phyloP scores from a whole-genome alignment of 92 coral and sea anemone species.

The Porites lobata region DNA sequence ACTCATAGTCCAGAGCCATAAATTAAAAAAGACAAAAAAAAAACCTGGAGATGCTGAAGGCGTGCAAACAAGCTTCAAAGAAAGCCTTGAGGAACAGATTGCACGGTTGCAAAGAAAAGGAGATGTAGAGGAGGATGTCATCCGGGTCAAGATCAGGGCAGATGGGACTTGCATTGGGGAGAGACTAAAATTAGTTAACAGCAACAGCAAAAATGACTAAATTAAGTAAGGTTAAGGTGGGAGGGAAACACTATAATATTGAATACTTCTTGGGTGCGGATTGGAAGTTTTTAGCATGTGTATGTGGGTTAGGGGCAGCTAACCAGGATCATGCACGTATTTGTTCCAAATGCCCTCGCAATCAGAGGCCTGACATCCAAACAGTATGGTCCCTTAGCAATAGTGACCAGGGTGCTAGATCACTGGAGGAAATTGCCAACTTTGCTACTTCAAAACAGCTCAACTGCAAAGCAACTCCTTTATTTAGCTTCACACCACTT shows the following conservation, averaged over 20 bases:
- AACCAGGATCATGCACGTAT: constrained; percentile 67
- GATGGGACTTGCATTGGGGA: constrained; percentile 68
- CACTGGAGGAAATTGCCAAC: constrained; percentile 45
- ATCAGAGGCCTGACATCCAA: constrained; percentile 13
- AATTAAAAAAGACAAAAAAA: not conserved
- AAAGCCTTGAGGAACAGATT: constrained; percentile 55
- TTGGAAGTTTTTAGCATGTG: constrained; percentile 67
- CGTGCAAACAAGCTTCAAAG: constrained; percentile 56
- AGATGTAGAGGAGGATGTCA: constrained; percentile 11
- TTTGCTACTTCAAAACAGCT: constrained; percentile 46
- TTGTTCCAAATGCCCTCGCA: constrained; percentile 61
- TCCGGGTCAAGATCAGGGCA: constrained; percentile 47
- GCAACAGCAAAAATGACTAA: constrained; percentile 37
- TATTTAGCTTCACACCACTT: constrained; percentile 41
- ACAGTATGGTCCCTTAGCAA: constrained; percentile 57
- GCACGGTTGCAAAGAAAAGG: constrained; percentile 23
- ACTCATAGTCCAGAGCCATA: too few relatives aligned
- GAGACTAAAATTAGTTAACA: constrained; percentile 27
- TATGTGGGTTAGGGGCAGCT: constrained; percentile 68
- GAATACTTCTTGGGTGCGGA: constrained; percentile 71
- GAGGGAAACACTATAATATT: constrained; percentile 14
- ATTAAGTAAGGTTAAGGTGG: constrained; percentile 37
- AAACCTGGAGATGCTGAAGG: constrained; percentile 69
- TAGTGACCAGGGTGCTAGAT: constrained; percentile 53
- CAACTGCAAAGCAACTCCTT: constrained; percentile 52